Base-by-base conservation (phyloP, 2,113 vertebrate genomes). In the Leuciscus idus region DNA sequence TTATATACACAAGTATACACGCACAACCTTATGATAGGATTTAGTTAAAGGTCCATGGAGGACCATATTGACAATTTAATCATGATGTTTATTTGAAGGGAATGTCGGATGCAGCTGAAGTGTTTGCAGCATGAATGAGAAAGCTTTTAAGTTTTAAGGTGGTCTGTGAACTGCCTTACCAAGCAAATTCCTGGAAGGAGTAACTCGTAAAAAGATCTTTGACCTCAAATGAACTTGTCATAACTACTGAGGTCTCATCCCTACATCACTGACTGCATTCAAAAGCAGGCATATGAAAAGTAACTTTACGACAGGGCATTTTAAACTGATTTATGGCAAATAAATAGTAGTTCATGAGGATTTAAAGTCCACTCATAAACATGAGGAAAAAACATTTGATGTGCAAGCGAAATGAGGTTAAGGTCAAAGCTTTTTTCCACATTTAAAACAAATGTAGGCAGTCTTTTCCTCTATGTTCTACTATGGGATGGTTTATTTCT, bases 401-500 rank as follows among this genome's bases (percentile, higher is more conserved):
- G 64, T 70, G 66, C 17, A 72, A 13, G 46, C 1, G 6, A 36
- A n/a, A 72, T 80, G 77, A 80, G 77, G 55, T 68, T 66, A 59
- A 66, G 76, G 33, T 46, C 7, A n/a, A 83, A 83, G 26, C 43
- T 64, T 23, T 10, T 4, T 48, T 28, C 48, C 23, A 7, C 6
- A 57, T 83, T 59, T 75, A 17, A 62, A 46, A 77, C n/a, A 80
- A 50, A 55, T 48, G 19, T 19, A 8, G 23, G n/a, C 10, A 36
- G 26, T 39, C 2, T 6, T 55, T 73, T 43, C 48, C 48, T 85
- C 13, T 85, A 46, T 48, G 59, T 81, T 72, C 13, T 57, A 46
- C 52, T 52, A 83, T 28, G 61, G n/a, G 75, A 86, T 84, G 77
- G 70, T 48, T 86, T 81, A 85, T 82, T 83, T 82, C 79, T 83